These are phyloP conservation scores for Drosophila robusta DNA, from an alignment of 2,888 invertebrate species.

Conservation along the genomic window DNA sequence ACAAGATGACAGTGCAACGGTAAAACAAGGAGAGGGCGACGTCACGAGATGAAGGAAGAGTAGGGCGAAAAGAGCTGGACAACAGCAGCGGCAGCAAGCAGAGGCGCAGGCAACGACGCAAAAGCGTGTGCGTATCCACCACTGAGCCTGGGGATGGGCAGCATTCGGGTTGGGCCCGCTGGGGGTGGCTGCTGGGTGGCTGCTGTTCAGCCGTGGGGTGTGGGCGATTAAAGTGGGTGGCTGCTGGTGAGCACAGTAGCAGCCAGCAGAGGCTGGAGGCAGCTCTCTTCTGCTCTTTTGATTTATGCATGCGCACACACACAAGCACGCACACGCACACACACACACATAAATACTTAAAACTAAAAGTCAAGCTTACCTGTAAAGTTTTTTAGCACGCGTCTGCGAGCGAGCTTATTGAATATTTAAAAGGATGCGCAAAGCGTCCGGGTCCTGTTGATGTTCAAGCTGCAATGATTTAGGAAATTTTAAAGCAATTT, in stretches of 20 bases:
- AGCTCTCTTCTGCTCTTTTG: conserved; percentile 50
- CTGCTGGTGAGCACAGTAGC: conserved; percentile 40
- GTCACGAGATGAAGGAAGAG: conserved; percentile 13
- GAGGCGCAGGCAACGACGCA: conserved; percentile 58
- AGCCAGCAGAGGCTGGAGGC: conserved; percentile 50
- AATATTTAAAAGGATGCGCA: conserved; percentile 55
- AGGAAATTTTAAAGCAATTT: conserved; percentile 37
- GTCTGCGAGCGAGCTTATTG: conserved; percentile 60
- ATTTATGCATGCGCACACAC: conserved; percentile 51
- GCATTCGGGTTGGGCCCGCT: conserved; percentile 28
- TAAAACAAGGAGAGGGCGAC: conserved; percentile 44
- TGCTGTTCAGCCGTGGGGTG: conserved; percentile 36
- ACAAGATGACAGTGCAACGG: conserved; percentile 56
- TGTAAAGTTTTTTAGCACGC: conserved; percentile 71
- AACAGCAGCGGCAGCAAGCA: conserved; percentile 29
- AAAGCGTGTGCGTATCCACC: conserved; percentile 73
- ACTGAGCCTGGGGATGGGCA: conserved; percentile 40
- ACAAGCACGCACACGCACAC: conserved; percentile 10
- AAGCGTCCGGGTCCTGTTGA: conserved; percentile 45
- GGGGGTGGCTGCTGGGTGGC: conserved; percentile 41
- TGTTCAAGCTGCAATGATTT: conserved; percentile 54
- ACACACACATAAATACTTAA: conserved; percentile 13
- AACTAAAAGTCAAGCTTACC: conserved; percentile 72
- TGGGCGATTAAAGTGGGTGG: conserved; percentile 32
- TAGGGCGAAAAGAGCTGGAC: conserved; percentile 14